These are phyloP conservation scores for Portunus trituberculatus DNA, from an alignment of 1,140 invertebrate genomes.

Conservation along the genomic window DNA sequence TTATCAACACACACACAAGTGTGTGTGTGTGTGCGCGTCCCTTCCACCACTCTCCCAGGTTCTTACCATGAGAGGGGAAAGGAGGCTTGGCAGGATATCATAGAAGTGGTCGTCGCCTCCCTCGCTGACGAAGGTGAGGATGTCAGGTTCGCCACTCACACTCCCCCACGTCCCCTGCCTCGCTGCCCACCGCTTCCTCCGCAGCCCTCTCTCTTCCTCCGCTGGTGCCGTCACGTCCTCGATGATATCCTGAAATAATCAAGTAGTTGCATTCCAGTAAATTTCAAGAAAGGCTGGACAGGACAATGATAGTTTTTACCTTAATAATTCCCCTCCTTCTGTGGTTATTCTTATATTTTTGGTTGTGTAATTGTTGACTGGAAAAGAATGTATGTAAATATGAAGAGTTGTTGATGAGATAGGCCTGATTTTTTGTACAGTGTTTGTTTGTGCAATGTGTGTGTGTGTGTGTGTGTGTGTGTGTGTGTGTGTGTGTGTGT, in stretches of 20 bases:
- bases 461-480: neutral
- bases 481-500: too few species aligned
- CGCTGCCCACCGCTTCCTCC: constrained; percentile 42
- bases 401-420: too few species aligned
- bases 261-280: neutral
- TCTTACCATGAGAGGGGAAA: constrained; percentile 44
- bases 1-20: neutral
- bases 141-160: constrained; percentile 36
- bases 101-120: constrained; percentile 44
- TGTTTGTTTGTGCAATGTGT: too few species aligned
- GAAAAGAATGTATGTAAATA: too few species aligned
- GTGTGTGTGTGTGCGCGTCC: neutral
- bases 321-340: too few species aligned
- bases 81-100: constrained; percentile 30
- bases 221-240: constrained; percentile 26
- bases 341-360: too few species aligned
- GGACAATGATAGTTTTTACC: too few species aligned
- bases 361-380: too few species aligned
- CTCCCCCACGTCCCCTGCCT: neutral
- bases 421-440: too few species aligned
- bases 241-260: constrained; percentile 46
- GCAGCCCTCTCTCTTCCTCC: neutral
- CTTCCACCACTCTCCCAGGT: neutral
- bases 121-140: constrained; percentile 55
- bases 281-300: too few species aligned